A percentile compares a stretch with the other conserved stretches of the same genome.
Evolutionary conservation across 2,113 vertebrate genomes (phyloP).

Genomic region (Thinocorus orbignyianus): DNA sequence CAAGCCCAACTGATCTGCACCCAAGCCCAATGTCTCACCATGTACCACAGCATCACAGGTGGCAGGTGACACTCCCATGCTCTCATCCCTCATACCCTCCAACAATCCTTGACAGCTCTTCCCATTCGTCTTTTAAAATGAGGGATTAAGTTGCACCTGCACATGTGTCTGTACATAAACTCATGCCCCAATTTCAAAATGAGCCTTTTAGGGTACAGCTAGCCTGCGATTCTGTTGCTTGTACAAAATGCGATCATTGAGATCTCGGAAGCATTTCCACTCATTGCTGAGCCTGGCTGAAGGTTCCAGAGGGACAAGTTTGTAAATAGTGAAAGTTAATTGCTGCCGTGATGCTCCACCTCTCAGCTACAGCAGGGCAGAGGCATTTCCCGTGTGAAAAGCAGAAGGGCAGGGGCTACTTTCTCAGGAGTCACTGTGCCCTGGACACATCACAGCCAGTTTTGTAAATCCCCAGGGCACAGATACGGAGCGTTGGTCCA

Average conservation of each 20-base stretch:
- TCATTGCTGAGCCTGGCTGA: not conserved
- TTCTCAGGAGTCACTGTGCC: not conserved
- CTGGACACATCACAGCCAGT: not conserved
- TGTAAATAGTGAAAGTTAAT: not conserved
- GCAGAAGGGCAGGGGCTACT: not conserved
- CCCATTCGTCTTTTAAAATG: not conserved
- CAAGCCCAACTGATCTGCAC: not conserved
- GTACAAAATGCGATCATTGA: not conserved
- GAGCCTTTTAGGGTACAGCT: not conserved
- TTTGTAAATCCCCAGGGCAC: not conserved
- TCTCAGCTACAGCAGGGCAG: not conserved
- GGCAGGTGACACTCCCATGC: fast-evolving
- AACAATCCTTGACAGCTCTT: not conserved
- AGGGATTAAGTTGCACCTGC: not conserved
- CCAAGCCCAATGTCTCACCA: not conserved
- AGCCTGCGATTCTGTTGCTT: fast-evolving
- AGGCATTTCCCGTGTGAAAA: not conserved
- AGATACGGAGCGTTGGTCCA: not conserved
- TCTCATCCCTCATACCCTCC: not conserved
- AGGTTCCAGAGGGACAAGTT: not conserved
- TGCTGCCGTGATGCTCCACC: not conserved
- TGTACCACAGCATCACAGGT: fast-evolving
- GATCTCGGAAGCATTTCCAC: not conserved
- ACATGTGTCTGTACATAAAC: fast-evolving
- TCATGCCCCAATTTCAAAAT: fast-evolving